phyloP scores from a whole-genome alignment of 2,888 invertebrate genomes.

The Hesperia comma region DNA sequence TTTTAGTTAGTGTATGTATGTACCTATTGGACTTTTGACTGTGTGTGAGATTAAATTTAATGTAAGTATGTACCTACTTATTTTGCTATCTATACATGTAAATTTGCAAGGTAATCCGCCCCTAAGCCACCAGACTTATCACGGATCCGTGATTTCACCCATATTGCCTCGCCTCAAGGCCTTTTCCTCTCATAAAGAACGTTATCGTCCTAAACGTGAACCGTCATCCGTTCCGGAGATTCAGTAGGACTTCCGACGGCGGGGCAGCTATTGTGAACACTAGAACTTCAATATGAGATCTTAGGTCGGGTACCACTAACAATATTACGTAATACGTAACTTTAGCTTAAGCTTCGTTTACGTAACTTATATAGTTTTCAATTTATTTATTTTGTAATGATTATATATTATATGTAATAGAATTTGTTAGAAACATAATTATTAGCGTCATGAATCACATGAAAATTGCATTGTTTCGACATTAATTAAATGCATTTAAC shows the following conservation, averaged over 20 bases:
- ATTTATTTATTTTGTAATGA: neutral
- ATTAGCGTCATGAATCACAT: too few species aligned
- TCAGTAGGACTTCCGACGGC: conserved; percentile 17
- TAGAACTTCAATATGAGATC: neutral
- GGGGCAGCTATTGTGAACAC: conserved; percentile 11
- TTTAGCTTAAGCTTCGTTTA: neutral
- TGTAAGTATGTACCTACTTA: too few species aligned
- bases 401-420: too few species aligned
- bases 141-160: conserved; percentile 9
- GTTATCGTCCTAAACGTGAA: conserved; percentile 18
- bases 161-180: conserved; percentile 9
- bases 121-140: conserved; percentile 16
- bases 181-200: conserved; percentile 22
- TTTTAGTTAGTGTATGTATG: neutral
- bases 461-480: neutral
- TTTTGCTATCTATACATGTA: neutral
- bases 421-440: too few species aligned
- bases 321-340: neutral
- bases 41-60: neutral
- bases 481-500: neutral
- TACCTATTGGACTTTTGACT: neutral
- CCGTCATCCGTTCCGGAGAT: conserved; percentile 24
- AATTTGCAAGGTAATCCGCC: neutral
- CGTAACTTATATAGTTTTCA: too few species aligned
- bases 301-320: neutral